phyloP scores from a whole-genome alignment of 2,888 invertebrate genomes.

The Archaeoteleia sp. region DNA sequence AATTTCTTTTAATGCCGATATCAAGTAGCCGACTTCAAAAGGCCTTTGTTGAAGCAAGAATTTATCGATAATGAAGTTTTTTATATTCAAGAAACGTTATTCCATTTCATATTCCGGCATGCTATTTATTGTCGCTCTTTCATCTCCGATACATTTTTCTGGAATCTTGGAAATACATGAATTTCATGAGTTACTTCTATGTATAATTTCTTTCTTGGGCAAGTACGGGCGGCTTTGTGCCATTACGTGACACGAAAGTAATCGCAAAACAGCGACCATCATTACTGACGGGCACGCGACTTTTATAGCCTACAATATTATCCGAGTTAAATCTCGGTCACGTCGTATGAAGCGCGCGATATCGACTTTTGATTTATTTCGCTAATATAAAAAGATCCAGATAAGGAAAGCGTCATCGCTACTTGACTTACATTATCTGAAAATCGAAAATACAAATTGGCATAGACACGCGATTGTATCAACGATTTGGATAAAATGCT shows the following conservation, averaged over 20 bases:
- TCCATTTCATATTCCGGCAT: background rate
- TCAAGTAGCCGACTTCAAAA: too few relatives aligned
- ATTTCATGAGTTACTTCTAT: conserved; percentile 8
- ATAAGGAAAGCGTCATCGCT: conserved; percentile 15
- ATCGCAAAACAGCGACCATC: conserved; percentile 34
- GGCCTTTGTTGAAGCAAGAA: too few relatives aligned
- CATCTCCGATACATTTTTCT: background rate
- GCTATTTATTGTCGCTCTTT: background rate
- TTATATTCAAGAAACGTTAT: background rate
- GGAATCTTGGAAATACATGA: background rate
- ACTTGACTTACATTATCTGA: conserved; percentile 9
- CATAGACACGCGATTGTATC: conserved; percentile 7
- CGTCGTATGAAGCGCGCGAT: conserved; percentile 15
- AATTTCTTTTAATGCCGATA: too few relatives aligned
- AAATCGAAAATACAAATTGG: conserved; percentile 2
- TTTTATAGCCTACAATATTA: conserved; percentile 24
- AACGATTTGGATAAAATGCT: background rate
- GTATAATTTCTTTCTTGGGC: conserved; percentile 5
- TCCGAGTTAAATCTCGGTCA: conserved; percentile 8
- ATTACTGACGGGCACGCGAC: conserved; percentile 55
- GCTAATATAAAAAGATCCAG: conserved; percentile 11
- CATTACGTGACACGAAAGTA: conserved; percentile 37
- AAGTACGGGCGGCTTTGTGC: conserved; percentile 5
- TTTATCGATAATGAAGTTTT: too few relatives aligned
- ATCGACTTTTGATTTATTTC: conserved; percentile 43